Percentiles rank a stretch among this genome's conserved stretches.
phyloP scores from a whole-genome alignment of 2,113 vertebrate genomes.

The Struthidea cinerea region DNA sequence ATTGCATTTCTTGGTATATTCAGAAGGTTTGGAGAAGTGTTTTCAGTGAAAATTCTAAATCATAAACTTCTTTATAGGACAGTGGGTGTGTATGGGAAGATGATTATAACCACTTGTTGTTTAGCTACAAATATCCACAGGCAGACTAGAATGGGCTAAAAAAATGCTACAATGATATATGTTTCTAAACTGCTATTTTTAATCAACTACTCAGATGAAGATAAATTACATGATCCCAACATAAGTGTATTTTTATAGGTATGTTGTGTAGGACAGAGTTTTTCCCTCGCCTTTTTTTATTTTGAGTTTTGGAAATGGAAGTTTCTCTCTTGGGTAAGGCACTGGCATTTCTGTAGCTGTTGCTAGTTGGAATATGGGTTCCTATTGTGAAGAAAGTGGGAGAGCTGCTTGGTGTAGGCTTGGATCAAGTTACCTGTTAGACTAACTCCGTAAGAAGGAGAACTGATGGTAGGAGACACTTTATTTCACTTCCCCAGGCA shows the following conservation, averaged over 20 bases:
- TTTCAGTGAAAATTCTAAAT: background rate
- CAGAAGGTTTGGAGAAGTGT: background rate
- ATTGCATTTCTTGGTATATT: background rate
- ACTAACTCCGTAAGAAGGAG: background rate
- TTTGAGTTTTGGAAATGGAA: background rate
- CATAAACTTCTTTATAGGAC: background rate
- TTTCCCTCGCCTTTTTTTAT: background rate
- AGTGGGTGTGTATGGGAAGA: background rate
- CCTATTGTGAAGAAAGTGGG: background rate
- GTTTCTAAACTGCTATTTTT: background rate
- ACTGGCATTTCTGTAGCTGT: background rate
- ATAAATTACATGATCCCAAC: background rate
- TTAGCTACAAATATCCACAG: background rate
- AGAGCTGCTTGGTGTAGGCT: background rate
- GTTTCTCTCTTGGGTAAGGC: background rate
- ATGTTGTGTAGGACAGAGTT: background rate
- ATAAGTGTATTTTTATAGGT: background rate
- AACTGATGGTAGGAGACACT: background rate
- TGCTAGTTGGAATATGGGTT: background rate
- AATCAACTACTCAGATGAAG: background rate
- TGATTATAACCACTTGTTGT: background rate
- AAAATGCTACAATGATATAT: rapidly evolving
- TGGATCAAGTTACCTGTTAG: background rate
- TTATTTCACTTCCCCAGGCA: background rate
- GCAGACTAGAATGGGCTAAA: background rate